These are phyloP conservation scores for Holacanthella duospinosa DNA, from an alignment of 2,888 invertebrate species.

Conservation along the genomic window DNA sequence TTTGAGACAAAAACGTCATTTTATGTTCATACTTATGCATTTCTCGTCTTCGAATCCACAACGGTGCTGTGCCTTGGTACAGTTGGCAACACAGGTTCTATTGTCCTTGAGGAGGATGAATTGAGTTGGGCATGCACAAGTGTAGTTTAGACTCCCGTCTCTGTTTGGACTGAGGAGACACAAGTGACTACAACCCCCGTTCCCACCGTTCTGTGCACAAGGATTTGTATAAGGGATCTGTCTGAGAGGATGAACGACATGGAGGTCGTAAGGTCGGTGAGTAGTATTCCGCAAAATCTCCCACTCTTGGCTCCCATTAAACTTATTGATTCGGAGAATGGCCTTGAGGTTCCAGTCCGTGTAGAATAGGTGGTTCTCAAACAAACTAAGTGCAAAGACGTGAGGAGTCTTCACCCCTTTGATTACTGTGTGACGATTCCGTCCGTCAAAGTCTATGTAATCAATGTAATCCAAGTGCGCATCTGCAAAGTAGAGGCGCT, in stretches of 20 bases:
- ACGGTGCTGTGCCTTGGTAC: conserved; percentile 76
- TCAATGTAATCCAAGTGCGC: conserved; percentile 97
- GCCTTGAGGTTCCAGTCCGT: conserved; percentile 97
- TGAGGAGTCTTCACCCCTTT: conserved; percentile 74
- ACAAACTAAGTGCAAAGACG: conserved; percentile 85
- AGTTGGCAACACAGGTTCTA: conserved; percentile 86
- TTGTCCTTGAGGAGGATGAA: conserved; percentile 67
- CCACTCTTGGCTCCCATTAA: conserved; percentile 56
- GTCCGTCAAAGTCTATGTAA: conserved; percentile 83
- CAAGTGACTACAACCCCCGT: conserved; percentile 92
- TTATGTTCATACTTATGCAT: conserved; percentile 45
- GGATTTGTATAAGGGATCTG: conserved; percentile 76
- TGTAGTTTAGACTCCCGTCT: conserved; percentile 66
- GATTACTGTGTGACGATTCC: conserved; percentile 68
- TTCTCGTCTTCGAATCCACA: conserved; percentile 60
- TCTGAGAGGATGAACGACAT: conserved; percentile 77
- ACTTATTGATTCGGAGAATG: conserved; percentile 83
- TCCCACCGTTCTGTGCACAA: conserved; percentile 62
- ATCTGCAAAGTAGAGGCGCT: conserved; percentile 93
- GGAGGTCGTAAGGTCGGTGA: conserved; percentile 88
- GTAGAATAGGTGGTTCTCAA: conserved; percentile 91
- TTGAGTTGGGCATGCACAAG: conserved; percentile 91
- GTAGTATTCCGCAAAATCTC: conserved; percentile 75
- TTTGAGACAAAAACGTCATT: not conserved
- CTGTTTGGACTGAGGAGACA: conserved; percentile 77